phyloP scores from a whole-genome alignment of 1,140 invertebrate genomes.

The Drosophila baimaii region DNA sequence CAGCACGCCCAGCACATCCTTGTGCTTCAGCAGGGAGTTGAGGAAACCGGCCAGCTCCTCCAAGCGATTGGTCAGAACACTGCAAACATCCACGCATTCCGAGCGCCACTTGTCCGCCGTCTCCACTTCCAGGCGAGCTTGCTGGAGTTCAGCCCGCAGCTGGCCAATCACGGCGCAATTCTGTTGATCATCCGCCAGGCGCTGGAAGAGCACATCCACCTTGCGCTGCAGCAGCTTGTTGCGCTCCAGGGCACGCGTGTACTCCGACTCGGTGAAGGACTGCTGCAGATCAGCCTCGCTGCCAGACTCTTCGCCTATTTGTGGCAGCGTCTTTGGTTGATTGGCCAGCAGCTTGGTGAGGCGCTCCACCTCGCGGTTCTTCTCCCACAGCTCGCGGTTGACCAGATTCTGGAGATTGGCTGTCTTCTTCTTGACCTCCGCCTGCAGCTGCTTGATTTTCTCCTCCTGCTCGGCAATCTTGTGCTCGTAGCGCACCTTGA shows the following conservation, averaged over 20 bases:
- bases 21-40: conserved; percentile 88
- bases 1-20: conserved; percentile 85
- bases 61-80: conserved; percentile 87
- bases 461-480: conserved; percentile 63
- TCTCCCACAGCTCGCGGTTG: conserved; percentile 89
- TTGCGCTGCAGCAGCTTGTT: conserved; percentile 76
- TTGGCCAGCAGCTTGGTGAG: conserved; percentile 83
- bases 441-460: conserved; percentile 85
- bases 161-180: conserved; percentile 61
- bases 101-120: conserved; percentile 85
- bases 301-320: conserved; percentile 35
- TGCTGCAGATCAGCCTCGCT: conserved; percentile 51
- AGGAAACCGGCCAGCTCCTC: conserved; percentile 90
- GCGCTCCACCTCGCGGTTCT: conserved; percentile 89
- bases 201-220: conserved; percentile 75
- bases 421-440: conserved; percentile 87
- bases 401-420: conserved; percentile 88
- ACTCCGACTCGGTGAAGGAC: conserved; percentile 74
- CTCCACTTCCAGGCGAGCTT: conserved; percentile 74
- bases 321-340: conserved; percentile 26
- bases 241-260: conserved; percentile 66
- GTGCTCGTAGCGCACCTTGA: conserved; percentile 68
- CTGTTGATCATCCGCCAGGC: conserved; percentile 71
- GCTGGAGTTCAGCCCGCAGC: conserved; percentile 82
- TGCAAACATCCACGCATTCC: conserved; percentile 88